Evolutionary conservation across 2,113 vertebrate genomes (phyloP).

Genomic region (Rhinolophus ferrumequinum): DNA sequence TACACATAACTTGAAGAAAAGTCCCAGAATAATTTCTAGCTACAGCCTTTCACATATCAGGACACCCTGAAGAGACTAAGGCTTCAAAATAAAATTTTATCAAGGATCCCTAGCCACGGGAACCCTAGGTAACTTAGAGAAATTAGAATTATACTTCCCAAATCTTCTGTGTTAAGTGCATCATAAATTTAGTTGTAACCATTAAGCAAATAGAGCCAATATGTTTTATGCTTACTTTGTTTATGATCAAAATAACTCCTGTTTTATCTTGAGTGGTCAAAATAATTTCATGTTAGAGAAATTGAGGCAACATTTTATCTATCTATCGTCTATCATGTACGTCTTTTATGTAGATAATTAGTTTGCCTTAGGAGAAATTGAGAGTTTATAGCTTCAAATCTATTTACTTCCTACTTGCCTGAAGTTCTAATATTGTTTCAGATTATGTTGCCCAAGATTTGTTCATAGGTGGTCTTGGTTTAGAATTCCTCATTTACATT

Average conservation of each 20-base stretch:
- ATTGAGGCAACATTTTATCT: background rate
- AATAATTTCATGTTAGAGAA: background rate
- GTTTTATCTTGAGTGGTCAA: background rate
- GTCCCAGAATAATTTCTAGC: background rate
- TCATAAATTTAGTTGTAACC: background rate
- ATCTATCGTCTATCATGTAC: background rate
- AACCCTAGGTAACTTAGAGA: background rate
- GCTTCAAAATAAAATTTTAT: background rate
- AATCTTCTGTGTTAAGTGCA: background rate
- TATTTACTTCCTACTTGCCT: background rate
- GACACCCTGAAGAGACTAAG: background rate
- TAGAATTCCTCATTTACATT: background rate
- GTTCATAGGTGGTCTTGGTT: background rate
- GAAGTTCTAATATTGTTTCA: background rate
- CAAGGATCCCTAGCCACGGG: background rate
- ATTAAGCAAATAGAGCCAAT: background rate
- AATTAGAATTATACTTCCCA: background rate
- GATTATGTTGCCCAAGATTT: background rate
- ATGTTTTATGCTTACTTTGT: background rate
- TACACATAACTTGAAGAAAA: background rate
- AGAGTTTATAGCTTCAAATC: background rate
- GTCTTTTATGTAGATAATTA: background rate
- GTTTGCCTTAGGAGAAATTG: constrained; percentile 30
- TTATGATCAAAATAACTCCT: background rate
- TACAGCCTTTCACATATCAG: background rate